A percentile compares a stretch with the other conserved stretches of the same genome.
Conservation (phyloP, 2,888 invertebrate species). For the Mechanitis messenoides region DNA sequence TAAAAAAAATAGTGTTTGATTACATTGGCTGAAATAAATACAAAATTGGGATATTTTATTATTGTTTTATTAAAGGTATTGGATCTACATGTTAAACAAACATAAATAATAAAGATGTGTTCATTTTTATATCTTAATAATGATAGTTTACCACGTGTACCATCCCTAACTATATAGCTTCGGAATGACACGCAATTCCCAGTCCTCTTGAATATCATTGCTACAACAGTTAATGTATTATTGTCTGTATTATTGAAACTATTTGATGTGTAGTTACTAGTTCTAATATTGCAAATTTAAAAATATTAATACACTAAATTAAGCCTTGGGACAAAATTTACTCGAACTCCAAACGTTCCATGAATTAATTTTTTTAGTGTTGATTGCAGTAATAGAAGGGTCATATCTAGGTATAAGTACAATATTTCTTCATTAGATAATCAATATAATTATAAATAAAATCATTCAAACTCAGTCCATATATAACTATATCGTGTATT, state of each 20-base stretch:
- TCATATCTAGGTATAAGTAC: no score
- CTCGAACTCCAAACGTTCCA: constrained; percentile 8
- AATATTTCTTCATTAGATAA: no score
- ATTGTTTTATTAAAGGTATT: no score
- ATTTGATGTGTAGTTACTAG: background rate
- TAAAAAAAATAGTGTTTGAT: no score
- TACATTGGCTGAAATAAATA: no score
- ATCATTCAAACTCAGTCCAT: no score
- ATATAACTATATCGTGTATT: no score
- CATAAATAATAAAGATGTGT: background rate
- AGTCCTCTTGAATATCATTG: constrained; percentile 1
- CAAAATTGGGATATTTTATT: no score
- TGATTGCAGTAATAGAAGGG: background rate
- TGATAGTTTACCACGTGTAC: background rate
- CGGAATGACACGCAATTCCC: background rate
- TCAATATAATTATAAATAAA: no score
- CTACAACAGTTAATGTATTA: background rate
- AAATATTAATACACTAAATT: background rate
- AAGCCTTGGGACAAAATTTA: background rate
- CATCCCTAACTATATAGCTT: background rate
- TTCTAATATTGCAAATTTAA: background rate
- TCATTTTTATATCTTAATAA: background rate
- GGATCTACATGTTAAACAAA: no score
- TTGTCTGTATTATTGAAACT: background rate
- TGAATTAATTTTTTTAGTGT: background rate